Base-by-base conservation (phyloP, 2,888 invertebrate genomes). In the Schizaphis graminum region DNA sequence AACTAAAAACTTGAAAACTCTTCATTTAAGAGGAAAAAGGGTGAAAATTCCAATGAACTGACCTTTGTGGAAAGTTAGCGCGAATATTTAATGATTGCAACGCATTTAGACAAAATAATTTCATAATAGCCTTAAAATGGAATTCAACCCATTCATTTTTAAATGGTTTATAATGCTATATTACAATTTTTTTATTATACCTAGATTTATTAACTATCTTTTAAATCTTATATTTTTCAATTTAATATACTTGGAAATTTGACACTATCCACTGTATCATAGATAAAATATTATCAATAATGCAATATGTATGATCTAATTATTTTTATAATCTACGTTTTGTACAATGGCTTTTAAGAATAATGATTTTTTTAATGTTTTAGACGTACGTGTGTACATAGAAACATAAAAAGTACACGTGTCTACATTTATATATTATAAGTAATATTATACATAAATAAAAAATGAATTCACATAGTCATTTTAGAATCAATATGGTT, bases 401-500 rank as follows among this genome's bases (percentile, higher is more conserved):
- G 16, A 53, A 53, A 53, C 21, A 16, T 53, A 53, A 53, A 49
- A 53, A 21, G 53, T 16, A 53, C 0, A 77, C n/a, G 8, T 35
- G 0, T 35, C 7, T 77, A 77, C 2, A 35, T 28, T 44, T 44
- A 44, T 44, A 44, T 44, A n/a, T 49, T n/a, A n/a, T 28, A 67
- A 26, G 61, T 67, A 67, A 3, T 0, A 28, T 13, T n/a, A 4
- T 67, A 21, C 21, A 24, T 41, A 77, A 77, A 77, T 3, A 35
- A 77, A 35, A 77, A 77, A 77, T 49, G 57, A 57, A 57, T 26
- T 57, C 57, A 44, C 57, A 26, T 57, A 44, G 57, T 57, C 57
- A 28, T 89, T 3, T 41, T 89, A 89, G 28, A 89, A 57, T 89
- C 89, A 57, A 89, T 89, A 89, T 28, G 13, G 57, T 89, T 41